Percentiles rank a stretch among this genome's conserved stretches.
phyloP scores from a whole-genome alignment of 1,140 invertebrate genomes.

The Anthonomus grandis region DNA sequence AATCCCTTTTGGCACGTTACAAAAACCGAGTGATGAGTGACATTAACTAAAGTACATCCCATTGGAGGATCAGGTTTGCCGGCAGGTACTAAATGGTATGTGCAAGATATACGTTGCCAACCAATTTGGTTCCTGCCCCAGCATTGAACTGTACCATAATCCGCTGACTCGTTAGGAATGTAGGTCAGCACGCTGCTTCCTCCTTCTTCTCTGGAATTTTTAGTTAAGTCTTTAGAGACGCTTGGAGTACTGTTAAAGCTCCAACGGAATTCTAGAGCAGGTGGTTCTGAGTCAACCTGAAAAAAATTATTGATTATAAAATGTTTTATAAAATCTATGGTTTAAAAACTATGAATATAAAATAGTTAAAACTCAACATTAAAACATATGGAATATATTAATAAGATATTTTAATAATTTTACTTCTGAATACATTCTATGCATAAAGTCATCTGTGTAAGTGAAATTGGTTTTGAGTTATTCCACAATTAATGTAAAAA shows the following conservation, averaged over 20 bases:
- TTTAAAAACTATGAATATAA: too few species aligned
- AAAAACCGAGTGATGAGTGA: constrained; percentile 52
- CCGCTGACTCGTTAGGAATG: constrained; percentile 52
- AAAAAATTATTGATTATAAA: too few species aligned
- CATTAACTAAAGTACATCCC: constrained; percentile 51
- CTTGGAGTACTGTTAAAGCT: constrained; percentile 59
- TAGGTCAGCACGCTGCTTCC: constrained; percentile 53
- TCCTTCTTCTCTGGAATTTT: constrained; percentile 40
- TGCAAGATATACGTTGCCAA: constrained; percentile 53
- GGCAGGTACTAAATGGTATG: constrained; percentile 57
- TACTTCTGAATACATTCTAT: too few species aligned
- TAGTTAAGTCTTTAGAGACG: constrained; percentile 43
- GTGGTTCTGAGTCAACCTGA: constrained; percentile 57
- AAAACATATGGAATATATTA: too few species aligned
- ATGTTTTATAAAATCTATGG: too few species aligned
- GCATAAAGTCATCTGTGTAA: too few species aligned
- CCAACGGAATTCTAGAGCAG: constrained; percentile 56
- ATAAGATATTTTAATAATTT: too few species aligned
- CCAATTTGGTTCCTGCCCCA: constrained; percentile 57
- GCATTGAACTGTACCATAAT: constrained; percentile 58
- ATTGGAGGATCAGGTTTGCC: constrained; percentile 54
- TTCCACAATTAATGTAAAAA: too few species aligned
- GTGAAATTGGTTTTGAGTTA: too few species aligned
- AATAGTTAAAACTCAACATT: too few species aligned
- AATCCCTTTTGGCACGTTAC: constrained; percentile 53